phyloP scores from a whole-genome alignment of 1,140 invertebrate genomes.

The Latrodectus geometricus region DNA sequence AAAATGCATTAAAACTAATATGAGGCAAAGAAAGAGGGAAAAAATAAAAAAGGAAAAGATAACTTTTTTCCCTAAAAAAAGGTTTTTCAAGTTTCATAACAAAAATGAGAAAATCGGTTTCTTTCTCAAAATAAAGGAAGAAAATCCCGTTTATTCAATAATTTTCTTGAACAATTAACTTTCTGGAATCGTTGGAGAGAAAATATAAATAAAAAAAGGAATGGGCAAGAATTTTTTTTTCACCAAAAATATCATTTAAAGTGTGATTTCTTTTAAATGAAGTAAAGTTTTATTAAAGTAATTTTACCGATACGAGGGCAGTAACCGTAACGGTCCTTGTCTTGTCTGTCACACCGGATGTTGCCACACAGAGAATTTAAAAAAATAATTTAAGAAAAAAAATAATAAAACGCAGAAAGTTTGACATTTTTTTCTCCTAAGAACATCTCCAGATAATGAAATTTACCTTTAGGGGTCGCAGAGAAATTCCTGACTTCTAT shows the following conservation, averaged over 20 bases:
- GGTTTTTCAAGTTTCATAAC: conserved; percentile 41
- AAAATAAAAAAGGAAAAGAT: conserved; percentile 21
- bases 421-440: conserved; percentile 9
- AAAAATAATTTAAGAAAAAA: not conserved
- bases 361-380: not conserved
- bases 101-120: conserved; percentile 43
- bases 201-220: not conserved
- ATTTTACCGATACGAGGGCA: conserved; percentile 5
- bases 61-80: conserved; percentile 26
- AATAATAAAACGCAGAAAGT: not conserved
- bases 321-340: conserved; percentile 10
- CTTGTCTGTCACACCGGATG: conserved; percentile 4
- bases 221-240: not conserved
- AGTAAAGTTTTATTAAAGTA: conserved; percentile 23
- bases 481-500: conserved; percentile 50
- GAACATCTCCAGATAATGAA: conserved; percentile 60
- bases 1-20: conserved; percentile 60
- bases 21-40: conserved; percentile 15
- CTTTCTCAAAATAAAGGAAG: conserved; percentile 9
- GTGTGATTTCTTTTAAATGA: conserved; percentile 16
- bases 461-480: conserved; percentile 50
- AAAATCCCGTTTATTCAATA: conserved; percentile 56
- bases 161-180: conserved; percentile 60
- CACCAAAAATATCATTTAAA: not conserved
- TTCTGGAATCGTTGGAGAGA: not conserved